phyloP scores from a whole-genome alignment of 2,113 vertebrate species.

The Rhinoderma darwinii region DNA sequence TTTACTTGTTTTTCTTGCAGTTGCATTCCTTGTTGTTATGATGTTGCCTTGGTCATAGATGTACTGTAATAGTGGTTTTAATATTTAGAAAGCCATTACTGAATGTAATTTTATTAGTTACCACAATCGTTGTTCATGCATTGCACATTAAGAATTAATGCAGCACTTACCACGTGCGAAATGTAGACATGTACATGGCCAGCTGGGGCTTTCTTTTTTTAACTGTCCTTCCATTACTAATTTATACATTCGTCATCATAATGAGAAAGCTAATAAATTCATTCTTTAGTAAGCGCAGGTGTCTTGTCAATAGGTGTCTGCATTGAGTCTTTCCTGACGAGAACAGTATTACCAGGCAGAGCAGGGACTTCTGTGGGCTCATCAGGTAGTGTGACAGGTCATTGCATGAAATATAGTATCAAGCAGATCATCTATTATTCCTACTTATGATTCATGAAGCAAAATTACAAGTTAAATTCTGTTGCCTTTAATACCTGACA shows the following conservation, averaged over 20 bases:
- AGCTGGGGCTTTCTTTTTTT: slow-evolving; percentile 26
- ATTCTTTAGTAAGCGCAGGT: slow-evolving; percentile 48
- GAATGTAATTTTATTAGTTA: neutral
- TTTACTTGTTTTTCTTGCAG: neutral
- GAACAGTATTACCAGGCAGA: slow-evolving; percentile 13
- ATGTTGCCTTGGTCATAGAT: neutral
- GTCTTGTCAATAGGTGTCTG: slow-evolving; percentile 46
- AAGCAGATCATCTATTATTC: slow-evolving; percentile 52
- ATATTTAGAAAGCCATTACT: neutral
- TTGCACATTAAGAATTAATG: slow-evolving; percentile 13
- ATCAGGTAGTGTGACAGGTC: slow-evolving; percentile 52
- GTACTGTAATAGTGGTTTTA: neutral
- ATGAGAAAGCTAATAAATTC: slow-evolving; percentile 48
- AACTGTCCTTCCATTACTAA: slow-evolving; percentile 40
- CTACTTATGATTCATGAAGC: slow-evolving; percentile 59
- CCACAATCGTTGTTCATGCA: neutral
- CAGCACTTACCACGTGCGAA: neutral
- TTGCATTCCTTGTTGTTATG: neutral
- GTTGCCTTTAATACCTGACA: slow-evolving; percentile 57
- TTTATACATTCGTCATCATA: slow-evolving; percentile 23
- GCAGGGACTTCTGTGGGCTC: slow-evolving; percentile 1
- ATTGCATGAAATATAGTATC: slow-evolving; percentile 40
- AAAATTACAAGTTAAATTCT: slow-evolving; percentile 56
- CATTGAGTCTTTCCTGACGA: slow-evolving; percentile 6
- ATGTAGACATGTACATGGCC: neutral